phyloP scores from a whole-genome alignment of 2,113 vertebrate species.

The Edolisoma coerulescens region DNA sequence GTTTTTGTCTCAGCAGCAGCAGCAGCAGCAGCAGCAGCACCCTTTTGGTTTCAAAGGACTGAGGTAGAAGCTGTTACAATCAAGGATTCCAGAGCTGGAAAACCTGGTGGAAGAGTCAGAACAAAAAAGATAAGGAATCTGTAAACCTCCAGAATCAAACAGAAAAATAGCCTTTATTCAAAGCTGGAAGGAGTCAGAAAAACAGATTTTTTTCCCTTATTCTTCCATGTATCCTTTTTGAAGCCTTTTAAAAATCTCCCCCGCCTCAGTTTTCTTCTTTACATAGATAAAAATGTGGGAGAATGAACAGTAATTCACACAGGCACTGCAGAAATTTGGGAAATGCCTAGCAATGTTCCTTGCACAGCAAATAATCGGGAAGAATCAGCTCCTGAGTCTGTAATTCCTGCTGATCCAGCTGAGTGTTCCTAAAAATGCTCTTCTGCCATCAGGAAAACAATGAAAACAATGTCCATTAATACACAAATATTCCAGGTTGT shows the following conservation, averaged over 20 bases:
- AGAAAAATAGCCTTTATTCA: not conserved
- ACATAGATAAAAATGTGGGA: not conserved
- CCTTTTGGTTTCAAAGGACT: not conserved
- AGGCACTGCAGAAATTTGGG: not conserved
- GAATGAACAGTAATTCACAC: not conserved
- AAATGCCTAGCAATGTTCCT: not conserved
- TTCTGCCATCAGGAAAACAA: not conserved
- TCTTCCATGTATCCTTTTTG: not conserved
- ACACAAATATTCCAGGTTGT: accelerated
- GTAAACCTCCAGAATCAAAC: not conserved
- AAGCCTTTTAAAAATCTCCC: not conserved
- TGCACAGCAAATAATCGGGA: not conserved
- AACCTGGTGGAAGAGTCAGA: not conserved
- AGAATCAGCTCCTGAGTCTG: not conserved
- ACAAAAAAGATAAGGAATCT: not conserved
- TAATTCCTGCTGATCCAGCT: not conserved
- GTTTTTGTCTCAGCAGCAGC: not conserved
- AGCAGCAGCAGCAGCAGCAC: not conserved
- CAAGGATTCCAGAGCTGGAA: not conserved
- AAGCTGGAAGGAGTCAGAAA: not conserved
- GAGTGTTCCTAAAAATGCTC: not conserved
- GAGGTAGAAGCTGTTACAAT: not conserved
- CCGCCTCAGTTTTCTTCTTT: not conserved
- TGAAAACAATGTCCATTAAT: not conserved
- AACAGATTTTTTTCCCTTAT: not conserved